Conservation (phyloP, 2,888 invertebrate genomes). For the Dicyrtoma fusca region DNA sequence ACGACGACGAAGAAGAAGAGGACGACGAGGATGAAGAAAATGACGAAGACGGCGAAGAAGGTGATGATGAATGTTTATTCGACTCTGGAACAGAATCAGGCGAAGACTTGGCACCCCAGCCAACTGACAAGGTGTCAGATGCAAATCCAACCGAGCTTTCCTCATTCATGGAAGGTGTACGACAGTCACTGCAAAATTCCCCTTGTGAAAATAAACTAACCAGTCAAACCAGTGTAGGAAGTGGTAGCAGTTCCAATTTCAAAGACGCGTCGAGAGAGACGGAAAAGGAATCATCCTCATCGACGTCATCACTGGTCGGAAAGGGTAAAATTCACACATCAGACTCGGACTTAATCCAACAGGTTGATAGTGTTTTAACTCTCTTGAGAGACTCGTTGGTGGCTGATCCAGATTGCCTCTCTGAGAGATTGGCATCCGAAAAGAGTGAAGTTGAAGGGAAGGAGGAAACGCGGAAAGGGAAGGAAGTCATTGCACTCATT, state of each 20-base stretch:
- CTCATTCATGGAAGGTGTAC: slow-evolving; percentile 57
- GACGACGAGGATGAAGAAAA: slow-evolving; percentile 20
- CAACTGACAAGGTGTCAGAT: background rate
- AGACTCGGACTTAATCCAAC: slow-evolving; percentile 67
- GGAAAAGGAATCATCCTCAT: background rate
- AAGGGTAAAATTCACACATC: background rate
- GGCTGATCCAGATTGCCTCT: slow-evolving; percentile 48
- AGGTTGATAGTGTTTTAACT: slow-evolving; percentile 76
- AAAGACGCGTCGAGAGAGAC: background rate
- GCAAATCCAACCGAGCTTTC: slow-evolving; percentile 50
- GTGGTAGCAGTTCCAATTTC: background rate
- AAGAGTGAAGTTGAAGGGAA: slow-evolving; percentile 61
- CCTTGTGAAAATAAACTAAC: slow-evolving; percentile 26
- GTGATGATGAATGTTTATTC: slow-evolving; percentile 60
- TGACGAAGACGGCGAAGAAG: slow-evolving; percentile 56
- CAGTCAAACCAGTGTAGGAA: background rate
- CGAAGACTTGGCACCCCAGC: slow-evolving; percentile 63
- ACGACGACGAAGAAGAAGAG: slow-evolving; percentile 8
- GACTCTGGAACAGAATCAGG: slow-evolving; percentile 73
- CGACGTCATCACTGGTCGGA: background rate
- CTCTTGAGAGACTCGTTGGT: slow-evolving; percentile 75
- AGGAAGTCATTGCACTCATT: slow-evolving; percentile 71
- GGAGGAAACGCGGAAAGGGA: slow-evolving; percentile 63
- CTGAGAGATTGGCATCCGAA: slow-evolving; percentile 7
- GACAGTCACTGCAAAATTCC: slow-evolving; percentile 62